Evolutionary conservation across 2,797 vertebrate genomes (phyloP).

Genomic region (Gallinago stenura): DNA sequence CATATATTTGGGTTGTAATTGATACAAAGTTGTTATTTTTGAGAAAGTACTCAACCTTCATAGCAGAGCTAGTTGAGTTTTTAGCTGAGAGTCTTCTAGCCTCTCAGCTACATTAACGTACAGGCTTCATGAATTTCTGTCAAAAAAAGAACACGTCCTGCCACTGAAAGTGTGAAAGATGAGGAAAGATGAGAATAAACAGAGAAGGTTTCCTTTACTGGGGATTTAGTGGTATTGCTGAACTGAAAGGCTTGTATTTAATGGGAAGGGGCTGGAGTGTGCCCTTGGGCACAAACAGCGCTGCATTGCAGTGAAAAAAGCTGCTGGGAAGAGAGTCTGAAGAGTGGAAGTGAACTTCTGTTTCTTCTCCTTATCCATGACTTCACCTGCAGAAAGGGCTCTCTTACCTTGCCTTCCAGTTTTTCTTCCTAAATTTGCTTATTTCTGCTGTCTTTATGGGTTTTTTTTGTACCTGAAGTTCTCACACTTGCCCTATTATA

Average conservation of each 20-base stretch:
- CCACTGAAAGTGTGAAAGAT: background rate
- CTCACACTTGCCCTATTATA: fast-evolving
- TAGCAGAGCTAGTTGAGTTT: background rate
- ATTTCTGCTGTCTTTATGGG: background rate
- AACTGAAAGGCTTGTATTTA: background rate
- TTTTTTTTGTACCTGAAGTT: background rate
- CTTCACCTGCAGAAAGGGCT: background rate
- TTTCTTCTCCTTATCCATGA: background rate
- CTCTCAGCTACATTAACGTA: background rate
- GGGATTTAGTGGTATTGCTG: background rate
- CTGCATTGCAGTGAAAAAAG: background rate
- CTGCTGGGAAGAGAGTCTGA: background rate
- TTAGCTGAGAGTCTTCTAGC: background rate
- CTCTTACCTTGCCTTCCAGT: background rate
- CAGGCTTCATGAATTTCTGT: background rate
- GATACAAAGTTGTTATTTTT: background rate
- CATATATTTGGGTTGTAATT: background rate
- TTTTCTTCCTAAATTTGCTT: background rate
- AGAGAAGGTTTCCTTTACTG: background rate
- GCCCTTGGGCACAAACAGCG: background rate
- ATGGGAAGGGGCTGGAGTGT: background rate
- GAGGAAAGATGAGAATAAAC: background rate
- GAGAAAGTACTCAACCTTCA: background rate
- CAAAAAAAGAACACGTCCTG: background rate
- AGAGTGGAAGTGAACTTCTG: background rate